Evolutionary conservation across 2,888 invertebrate genomes (phyloP), one percentile per base, ranked within the genome.

Genomic region (Agriopis aurantiaria): DNA sequence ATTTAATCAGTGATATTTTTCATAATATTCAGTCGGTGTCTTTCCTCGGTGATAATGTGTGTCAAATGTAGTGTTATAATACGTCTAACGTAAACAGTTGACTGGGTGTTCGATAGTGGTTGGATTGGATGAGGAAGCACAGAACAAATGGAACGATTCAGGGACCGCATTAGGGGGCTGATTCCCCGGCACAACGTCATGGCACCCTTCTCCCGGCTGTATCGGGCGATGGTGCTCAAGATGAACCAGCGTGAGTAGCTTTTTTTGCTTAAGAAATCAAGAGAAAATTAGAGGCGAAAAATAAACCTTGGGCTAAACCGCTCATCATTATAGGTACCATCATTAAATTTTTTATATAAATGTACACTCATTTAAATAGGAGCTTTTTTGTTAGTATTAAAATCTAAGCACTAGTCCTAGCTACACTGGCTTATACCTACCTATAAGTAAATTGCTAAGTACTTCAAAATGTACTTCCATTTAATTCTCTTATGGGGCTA

Each of bases 191-290:
- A 87, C 72, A 88, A 90, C 81, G 78, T 89, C 73, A 91, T 91
- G 91, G 88, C 91, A 77, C 93, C 93, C 46, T 91, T 92, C 77
- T 91, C 91, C 63, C 84, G 91, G 79, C 85, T 92, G 75, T 93
- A 94, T 81, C 83, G 91, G 77, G 93, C 93, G 69, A 91, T 94
- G 92, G 93, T 92, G 82, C 92, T 93, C 80, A 93, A 92, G 74
- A 93, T 93, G 86, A 93, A 93, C 79, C 92, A 85, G 77, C 93
- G 94, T 92, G 78, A 93, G 93, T 92, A 65, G 46, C 40, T 7
- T 45, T 17, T 33, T 41, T 12, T 55, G 12, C 33, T 33, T 49
- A 8, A 14, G 49, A 48, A n/a, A 14, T 49, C 14, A 17, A 10
- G 41, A 17, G 11, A 3, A 7, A 51, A 51, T 17, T 40, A 2